Conservation (phyloP, 30 jellyfish, hydroid and myxozoan species). For the Chrysaora quinquecirrha region DNA sequence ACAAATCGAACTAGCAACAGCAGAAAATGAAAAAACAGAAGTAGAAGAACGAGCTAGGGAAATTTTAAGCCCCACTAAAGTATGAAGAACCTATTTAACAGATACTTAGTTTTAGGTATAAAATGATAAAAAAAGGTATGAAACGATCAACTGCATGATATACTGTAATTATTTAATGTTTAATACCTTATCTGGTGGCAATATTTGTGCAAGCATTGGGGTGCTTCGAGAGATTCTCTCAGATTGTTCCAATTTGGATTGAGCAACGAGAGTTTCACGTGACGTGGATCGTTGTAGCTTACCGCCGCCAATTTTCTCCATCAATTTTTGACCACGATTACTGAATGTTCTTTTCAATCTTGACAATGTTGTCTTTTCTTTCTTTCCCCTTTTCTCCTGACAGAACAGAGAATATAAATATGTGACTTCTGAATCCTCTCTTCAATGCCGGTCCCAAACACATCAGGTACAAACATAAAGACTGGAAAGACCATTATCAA, state of each 20-base stretch:
- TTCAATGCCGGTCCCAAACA: too few relatives aligned
- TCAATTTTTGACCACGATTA: conserved; percentile 95
- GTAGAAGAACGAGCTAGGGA: too few relatives aligned
- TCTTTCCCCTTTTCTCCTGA: conserved; percentile 83
- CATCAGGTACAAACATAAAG: too few relatives aligned
- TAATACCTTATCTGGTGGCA: conserved; percentile 78
- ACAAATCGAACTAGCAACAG: too few relatives aligned
- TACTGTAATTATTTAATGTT: too few relatives aligned
- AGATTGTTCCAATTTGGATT: conserved; percentile 83
- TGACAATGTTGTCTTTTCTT: conserved; percentile 93
- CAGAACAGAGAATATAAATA: conserved; percentile 50
- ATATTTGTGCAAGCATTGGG: conserved; percentile 93
- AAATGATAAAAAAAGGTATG: not conserved
- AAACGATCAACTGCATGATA: not conserved
- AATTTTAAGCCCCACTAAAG: too few relatives aligned
- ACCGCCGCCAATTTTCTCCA: conserved; percentile 97
- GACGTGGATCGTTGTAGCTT: conserved; percentile 93
- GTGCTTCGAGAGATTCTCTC: conserved; percentile 97
- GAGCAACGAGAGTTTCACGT: conserved; percentile 87
- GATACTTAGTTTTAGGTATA: too few relatives aligned
- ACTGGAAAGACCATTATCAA: too few relatives aligned
- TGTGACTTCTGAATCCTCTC: too few relatives aligned
- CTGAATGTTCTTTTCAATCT: conserved; percentile 96
- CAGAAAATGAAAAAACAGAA: too few relatives aligned
- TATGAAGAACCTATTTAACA: too few relatives aligned